Base-by-base conservation (phyloP, 2,113 vertebrate species). In the Pimephales promelas region DNA sequence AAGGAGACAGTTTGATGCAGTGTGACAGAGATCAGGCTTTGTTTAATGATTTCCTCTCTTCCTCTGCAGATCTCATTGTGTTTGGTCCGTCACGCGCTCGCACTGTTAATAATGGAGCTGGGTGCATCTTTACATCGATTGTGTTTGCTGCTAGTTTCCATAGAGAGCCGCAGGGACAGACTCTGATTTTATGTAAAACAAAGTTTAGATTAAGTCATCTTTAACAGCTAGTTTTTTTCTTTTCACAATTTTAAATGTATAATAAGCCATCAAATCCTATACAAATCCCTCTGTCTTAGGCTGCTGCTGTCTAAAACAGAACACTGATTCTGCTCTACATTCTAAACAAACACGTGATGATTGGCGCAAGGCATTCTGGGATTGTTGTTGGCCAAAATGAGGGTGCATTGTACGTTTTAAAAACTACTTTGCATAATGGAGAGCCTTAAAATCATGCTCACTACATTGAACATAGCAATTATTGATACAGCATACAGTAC, bases 111-210 rank as follows among this genome's bases (percentile, higher is more conserved):
- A 82, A 82, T 7, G 14, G 68, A 5, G 59, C 43, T 24, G 14
- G 14, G 22, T 45, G 47, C 77, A 75, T 85, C 84, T 85, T 72
- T 75, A 57, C 57, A 66, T 73, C 68, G 84, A 81, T 85, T 82
- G 70, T 85, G 59, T 73, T 75, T 81, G 59, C 45, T 75, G 45
- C 31, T 22, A 16, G 62, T 36, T 83, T 59, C 9, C 34, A 72
- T 14, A 57, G 61, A 71, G 68, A 16, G 40, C 22, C n/a, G 45
- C 70, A 72, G 40, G 72, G 47, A 75, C 45, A 74, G 14, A 74
- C 45, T 28, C 26, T 26, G 9, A 24, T 78, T 61, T 22, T n/a
- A 36, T 36, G 8, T 22, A 1, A 36, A 76, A 18, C 73, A 40
- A 40, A 9, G 28, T 77, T 57, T 40, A 75, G 26, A 54, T 6